Base-by-base conservation (phyloP, 2,888 invertebrate genomes). In the Heteropelma amictum region DNA sequence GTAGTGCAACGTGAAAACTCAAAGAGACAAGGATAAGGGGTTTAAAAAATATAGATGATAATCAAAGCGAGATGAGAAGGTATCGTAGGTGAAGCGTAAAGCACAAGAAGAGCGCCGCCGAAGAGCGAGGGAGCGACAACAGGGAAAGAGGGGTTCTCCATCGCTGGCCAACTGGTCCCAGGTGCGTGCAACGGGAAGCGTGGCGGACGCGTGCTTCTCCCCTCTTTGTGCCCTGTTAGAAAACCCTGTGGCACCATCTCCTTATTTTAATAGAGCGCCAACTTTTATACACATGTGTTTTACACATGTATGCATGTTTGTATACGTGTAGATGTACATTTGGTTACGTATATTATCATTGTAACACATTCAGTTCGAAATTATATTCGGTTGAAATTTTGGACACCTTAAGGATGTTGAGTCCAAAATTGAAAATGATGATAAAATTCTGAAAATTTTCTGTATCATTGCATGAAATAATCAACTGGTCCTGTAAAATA, bases 81-180 rank as follows among this genome's bases (percentile, higher is more conserved):
- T 51, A 17, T 42, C 5, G 38, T 58, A 42, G 49, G 28, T 38
- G 64, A 56, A 72, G 73, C 67, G 64, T 65, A 56, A 72, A 82
- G 77, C 80, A 79, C 78, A 58, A 63, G 51, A 58, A 63, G 33
- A 56, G 67, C 42, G 61, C 45, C 45, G 33, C 38, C 30, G 42
- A 42, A 38, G 21, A 12, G 33, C 8, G 23, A 38, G 17, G 30
- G 51, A 47, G 23, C n/a, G n/a, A n/a, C n/a, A n/a, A n/a, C n/a
- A 58, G 54, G 23, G 65, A 67, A 67, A 68, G 56, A 38, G 56
- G 75, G 77, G 71, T 72, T 81, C 77, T 71, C 63, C 70, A 83
- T 82, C 87, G 87, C 87, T 87, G 73, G 81, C 87, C 87, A 87
- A 87, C 87, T 87, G 87, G 86, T 78, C 84, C 86, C 86, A 86